These are phyloP conservation scores for Sanderia malayensis DNA, from an alignment of 30 jellyfish, hydroid and myxozoan species.

Conservation along the genomic window DNA sequence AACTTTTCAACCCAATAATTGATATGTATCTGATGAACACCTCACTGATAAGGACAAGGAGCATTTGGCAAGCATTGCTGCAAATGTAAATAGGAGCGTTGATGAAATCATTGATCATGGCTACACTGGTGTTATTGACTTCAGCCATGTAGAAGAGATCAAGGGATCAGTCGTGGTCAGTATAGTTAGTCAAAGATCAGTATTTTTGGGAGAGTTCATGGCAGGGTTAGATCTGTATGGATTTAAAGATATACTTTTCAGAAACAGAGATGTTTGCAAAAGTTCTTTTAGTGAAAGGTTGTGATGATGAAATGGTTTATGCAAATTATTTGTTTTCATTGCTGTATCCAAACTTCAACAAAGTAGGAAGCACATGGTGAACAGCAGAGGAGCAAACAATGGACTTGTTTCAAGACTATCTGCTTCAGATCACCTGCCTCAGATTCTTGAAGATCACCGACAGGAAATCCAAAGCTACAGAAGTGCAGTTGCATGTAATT, in stretches of 20 bases:
- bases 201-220: no score
- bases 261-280: neutral
- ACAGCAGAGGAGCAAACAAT: neutral
- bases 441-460: neutral
- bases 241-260: no score
- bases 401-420: neutral
- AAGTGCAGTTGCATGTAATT: neutral
- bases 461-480: neutral
- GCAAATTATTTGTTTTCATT: neutral
- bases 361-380: conserved; percentile 1
- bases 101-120: conserved; percentile 15
- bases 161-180: no score
- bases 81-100: neutral
- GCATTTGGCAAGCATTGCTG: neutral
- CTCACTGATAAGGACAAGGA: neutral
- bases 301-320: neutral
- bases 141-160: neutral
- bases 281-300: neutral
- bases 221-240: no score
- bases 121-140: conserved; percentile 15
- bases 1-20: neutral
- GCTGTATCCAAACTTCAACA: neutral
- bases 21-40: neutral
- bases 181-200: neutral
- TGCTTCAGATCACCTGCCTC: no score